Evolutionary conservation across 1,140 invertebrate genomes (phyloP), one percentile per base, ranked within the genome.

Genomic region (Metopolophium dirhodum): DNA sequence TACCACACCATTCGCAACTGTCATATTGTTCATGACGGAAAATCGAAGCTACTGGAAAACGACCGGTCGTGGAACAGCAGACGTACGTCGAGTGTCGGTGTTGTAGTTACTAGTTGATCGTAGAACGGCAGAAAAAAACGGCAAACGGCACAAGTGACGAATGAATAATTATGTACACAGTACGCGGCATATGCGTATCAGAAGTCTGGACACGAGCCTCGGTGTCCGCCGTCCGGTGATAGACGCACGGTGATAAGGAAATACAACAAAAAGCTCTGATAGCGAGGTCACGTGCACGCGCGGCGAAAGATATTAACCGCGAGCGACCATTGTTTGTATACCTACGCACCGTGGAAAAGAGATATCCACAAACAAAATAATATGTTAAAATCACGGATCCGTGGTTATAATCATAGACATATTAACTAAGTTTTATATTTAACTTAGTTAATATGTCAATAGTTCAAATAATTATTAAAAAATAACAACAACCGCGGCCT

Each of bases 1-100:
- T 86, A 93, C 91, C 49, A 93, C 49, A 23, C 82, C 91, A 11
- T 85, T 57, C 1, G 49, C 49, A 30, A 93, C 26, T 7, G 49
- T 86, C n/a, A 93, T 7, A 8, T 85, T 51, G 1, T 93, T 82
- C 91, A 93, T 93, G 47, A 30, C 30, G 30, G n/a, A n/a, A 77
- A n/a, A 14, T 51, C 11, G n/a, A 45, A 83, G 20, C 2, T 37
- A 37, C 41, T 20, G 45, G 7, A 88, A 88, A 51, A 51, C 30
- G 47, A 6, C 6, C 11, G 61, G 61, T 18, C 14, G 61, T 35
- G 30, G 61, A 77, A 77, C 14, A 14, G 30, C 30, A 77, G 14
- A n/a, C 61, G 61, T 18, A 18, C 0, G 61, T n/a, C 0, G 61
- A 18, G 7, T 26, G 57, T n/a, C 30, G n/a, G n/a, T 22, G 61